These are phyloP conservation scores for Eospalax fontanierii DNA, from an alignment of 2,797 vertebrate species.

Conservation along the genomic window DNA sequence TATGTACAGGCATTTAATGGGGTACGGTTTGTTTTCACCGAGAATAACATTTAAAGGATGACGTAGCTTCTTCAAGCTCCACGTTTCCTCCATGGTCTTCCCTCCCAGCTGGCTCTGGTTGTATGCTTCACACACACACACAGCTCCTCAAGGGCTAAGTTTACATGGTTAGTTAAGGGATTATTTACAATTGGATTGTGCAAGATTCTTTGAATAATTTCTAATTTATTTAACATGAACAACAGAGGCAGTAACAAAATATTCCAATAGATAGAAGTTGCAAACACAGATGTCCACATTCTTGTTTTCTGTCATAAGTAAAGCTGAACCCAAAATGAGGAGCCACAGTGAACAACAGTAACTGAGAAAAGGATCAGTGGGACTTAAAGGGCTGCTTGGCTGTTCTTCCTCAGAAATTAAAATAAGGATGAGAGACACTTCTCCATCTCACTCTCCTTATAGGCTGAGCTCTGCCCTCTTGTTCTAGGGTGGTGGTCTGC, in stretches of 20 bases:
- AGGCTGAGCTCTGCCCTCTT: background rate
- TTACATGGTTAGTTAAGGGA: background rate
- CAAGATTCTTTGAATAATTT: background rate
- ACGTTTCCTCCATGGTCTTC: background rate
- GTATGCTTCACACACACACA: background rate
- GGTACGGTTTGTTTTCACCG: background rate
- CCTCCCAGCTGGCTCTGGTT: background rate
- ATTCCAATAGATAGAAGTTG: slow-evolving; percentile 27
- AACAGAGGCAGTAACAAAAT: background rate
- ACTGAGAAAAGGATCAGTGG: background rate
- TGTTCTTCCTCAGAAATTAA: background rate
- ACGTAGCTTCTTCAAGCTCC: slow-evolving; percentile 27
- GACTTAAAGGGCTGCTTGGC: background rate
- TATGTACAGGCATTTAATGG: background rate
- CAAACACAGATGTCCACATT: background rate
- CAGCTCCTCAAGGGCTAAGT: background rate
- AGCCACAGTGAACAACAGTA: background rate
- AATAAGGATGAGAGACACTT: background rate
- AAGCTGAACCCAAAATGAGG: background rate
- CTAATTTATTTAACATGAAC: slow-evolving; percentile 17
- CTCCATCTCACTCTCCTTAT: background rate
- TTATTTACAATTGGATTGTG: background rate
- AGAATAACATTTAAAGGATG: background rate
- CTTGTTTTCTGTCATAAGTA: background rate
- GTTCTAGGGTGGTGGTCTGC: background rate